Evolutionary conservation across 2,113 vertebrate genomes (phyloP), one percentile per base, ranked within the genome.

Genomic region (Apaloderma vittatum): DNA sequence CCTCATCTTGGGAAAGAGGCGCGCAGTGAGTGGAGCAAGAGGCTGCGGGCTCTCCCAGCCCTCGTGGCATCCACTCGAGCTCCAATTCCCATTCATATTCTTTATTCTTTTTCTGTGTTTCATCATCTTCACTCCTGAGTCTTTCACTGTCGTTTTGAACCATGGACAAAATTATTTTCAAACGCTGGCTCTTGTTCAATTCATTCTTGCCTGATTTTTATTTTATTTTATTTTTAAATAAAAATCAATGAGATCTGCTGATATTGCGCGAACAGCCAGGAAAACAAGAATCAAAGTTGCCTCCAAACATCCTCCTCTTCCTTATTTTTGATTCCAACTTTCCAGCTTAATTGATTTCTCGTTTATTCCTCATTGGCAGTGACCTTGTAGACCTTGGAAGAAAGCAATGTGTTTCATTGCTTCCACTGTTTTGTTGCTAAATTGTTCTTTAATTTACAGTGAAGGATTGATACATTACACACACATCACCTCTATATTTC

Each of bases 231-330:
- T 58, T 15, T 32, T 34, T n/a, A 12, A 22, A 21, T 73, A 8
- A 18, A 26, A 32, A 23, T 67, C 37, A 40, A 4, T 70, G 32
- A 73, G 57, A 34, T 90, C 46, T 70, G 11, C 20, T 68, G 55
- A 49, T 66, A 8, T 9, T 51, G 62, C 21, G 29, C 49, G 59
- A 81, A 76, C 6, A 86, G n/a, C 29, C 36, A 71, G 55, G 43
- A 84, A 86, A 84, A 81, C 27, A 86, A 77, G 95, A 92, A 90
- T 79, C 30, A 22, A 46, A 91, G n/a, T 86, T 86, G 14, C 61
- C 48, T 91, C 46, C 0, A 1, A 84, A 55, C 26, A 86, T 71
- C n/a, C 16, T 67, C 11, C n/a, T 83, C 26, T 75, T 90, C 20
- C 54, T 73, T 59, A 46, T 65, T 76, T 83, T 77, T 80, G n/a